Percentiles rank a stretch among this genome's conserved stretches.
phyloP scores from a whole-genome alignment of 2,113 vertebrate species.

The Ictidomys tridecemlineatus region DNA sequence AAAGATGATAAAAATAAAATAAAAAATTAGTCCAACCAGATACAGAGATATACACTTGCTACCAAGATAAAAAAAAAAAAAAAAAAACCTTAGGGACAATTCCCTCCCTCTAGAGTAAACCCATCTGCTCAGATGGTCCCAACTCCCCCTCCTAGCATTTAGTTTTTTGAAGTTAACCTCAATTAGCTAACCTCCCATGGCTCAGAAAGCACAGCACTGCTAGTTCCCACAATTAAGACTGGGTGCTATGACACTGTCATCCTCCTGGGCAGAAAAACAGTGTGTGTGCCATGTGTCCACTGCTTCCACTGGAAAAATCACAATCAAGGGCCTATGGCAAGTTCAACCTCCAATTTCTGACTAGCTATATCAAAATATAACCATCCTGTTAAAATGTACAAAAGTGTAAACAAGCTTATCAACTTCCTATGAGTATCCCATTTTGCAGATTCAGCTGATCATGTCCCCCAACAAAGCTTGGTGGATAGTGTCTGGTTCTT shows the following conservation, averaged over 20 bases:
- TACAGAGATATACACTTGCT: background rate
- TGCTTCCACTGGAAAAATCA: conserved; percentile 39
- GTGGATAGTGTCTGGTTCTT: background rate
- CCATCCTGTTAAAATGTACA: conserved; percentile 36
- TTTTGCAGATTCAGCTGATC: background rate
- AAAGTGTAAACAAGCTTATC: background rate
- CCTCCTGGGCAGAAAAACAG: background rate
- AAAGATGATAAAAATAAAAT: conserved; percentile 50
- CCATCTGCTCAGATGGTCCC: background rate
- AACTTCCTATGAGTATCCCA: background rate
- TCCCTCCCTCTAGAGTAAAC: background rate
- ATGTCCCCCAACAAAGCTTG: background rate
- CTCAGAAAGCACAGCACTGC: background rate
- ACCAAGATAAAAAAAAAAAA: conserved; percentile 58
- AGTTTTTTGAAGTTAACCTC: conserved; percentile 50
- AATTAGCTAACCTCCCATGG: background rate
- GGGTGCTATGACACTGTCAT: background rate
- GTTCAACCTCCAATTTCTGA: background rate
- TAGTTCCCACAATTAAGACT: conserved; percentile 1
- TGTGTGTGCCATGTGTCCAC: background rate
- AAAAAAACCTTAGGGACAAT: conserved; percentile 7
- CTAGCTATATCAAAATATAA: background rate
- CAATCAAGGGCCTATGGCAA: background rate
- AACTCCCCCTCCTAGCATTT: background rate
- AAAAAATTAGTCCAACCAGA: conserved; percentile 38